These are phyloP conservation scores for Thereva unica DNA, from an alignment of 2,888 invertebrate species.

Conservation along the genomic window DNA sequence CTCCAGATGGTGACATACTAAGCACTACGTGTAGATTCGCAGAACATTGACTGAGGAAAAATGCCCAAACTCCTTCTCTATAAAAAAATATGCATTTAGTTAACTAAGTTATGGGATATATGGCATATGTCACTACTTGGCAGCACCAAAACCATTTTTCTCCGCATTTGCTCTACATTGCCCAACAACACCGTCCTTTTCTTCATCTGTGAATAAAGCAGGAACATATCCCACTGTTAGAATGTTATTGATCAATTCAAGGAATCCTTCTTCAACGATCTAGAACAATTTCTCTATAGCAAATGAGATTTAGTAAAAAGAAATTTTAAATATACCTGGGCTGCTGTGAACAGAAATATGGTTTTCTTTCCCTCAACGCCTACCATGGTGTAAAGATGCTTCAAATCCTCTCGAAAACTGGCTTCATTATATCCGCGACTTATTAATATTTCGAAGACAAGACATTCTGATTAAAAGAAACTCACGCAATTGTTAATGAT, in stretches of 20 bases:
- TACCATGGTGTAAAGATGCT: slow-evolving; percentile 73
- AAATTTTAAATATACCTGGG: slow-evolving; percentile 62
- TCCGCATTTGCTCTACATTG: slow-evolving; percentile 70
- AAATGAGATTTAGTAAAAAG: not conserved
- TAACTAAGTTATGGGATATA: not conserved
- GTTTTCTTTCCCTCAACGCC: slow-evolving; percentile 79
- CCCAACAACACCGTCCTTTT: slow-evolving; percentile 79
- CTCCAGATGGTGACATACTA: slow-evolving; percentile 88
- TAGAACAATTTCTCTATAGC: slow-evolving; percentile 45
- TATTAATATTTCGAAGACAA: slow-evolving; percentile 79
- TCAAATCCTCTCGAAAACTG: slow-evolving; percentile 85
- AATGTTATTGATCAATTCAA: slow-evolving; percentile 91
- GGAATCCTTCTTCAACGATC: slow-evolving; percentile 79
- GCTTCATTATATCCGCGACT: slow-evolving; percentile 85
- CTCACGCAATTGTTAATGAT: slow-evolving; percentile 1
- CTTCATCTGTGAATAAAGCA: slow-evolving; percentile 84
- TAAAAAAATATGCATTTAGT: not conserved
- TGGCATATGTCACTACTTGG: slow-evolving; percentile 62
- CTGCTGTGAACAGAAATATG: slow-evolving; percentile 82
- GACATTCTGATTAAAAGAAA: slow-evolving; percentile 63
- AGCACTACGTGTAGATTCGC: slow-evolving; percentile 88
- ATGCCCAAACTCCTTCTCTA: slow-evolving; percentile 84
- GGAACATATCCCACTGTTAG: slow-evolving; percentile 87
- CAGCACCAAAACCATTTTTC: slow-evolving; percentile 72
- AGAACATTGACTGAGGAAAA: slow-evolving; percentile 75